These are phyloP conservation scores for Bovichtus variegatus DNA, from an alignment of 2,797 vertebrate genomes.

Conservation along the genomic window DNA sequence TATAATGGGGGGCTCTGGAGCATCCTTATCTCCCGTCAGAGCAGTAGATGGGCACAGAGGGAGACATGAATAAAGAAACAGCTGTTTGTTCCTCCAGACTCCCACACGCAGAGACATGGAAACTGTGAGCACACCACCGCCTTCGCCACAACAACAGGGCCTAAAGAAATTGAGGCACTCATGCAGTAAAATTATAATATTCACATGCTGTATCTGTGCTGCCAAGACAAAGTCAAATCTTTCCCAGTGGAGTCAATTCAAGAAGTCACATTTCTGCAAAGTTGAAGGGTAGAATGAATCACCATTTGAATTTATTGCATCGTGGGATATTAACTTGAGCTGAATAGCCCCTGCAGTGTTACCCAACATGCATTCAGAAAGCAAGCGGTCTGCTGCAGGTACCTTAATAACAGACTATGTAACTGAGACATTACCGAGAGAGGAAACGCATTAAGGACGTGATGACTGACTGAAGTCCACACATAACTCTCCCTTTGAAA, in stretches of 20 bases:
- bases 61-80: slow-evolving; percentile 69
- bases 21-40: slow-evolving; percentile 35
- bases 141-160: slow-evolving; percentile 57
- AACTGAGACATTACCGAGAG: slow-evolving; percentile 20
- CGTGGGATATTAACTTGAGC: slow-evolving; percentile 5
- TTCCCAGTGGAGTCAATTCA: slow-evolving; percentile 33
- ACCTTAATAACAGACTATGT: slow-evolving; percentile 18
- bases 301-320: slow-evolving; percentile 17
- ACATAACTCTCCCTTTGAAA: slow-evolving; percentile 22
- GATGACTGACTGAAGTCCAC: slow-evolving; percentile 22
- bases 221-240: slow-evolving; percentile 17
- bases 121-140: slow-evolving; percentile 75
- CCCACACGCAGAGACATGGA: slow-evolving; percentile 80
- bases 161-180: slow-evolving; percentile 53
- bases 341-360: background rate
- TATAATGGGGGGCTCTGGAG: slow-evolving; percentile 17
- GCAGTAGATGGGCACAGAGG: slow-evolving; percentile 48
- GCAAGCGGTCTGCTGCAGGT: slow-evolving; percentile 2
- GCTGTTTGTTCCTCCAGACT: slow-evolving; percentile 73
- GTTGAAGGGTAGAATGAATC: slow-evolving; percentile 17
- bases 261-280: slow-evolving; percentile 17
- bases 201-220: slow-evolving; percentile 33
- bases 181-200: slow-evolving; percentile 45
- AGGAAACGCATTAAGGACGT: slow-evolving; percentile 27
- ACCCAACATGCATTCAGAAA: background rate